A percentile compares a stretch with the other conserved stretches of the same genome.
Evolutionary conservation across 2,888 invertebrate species (phyloP).

Genomic region (Allygus modestus): DNA sequence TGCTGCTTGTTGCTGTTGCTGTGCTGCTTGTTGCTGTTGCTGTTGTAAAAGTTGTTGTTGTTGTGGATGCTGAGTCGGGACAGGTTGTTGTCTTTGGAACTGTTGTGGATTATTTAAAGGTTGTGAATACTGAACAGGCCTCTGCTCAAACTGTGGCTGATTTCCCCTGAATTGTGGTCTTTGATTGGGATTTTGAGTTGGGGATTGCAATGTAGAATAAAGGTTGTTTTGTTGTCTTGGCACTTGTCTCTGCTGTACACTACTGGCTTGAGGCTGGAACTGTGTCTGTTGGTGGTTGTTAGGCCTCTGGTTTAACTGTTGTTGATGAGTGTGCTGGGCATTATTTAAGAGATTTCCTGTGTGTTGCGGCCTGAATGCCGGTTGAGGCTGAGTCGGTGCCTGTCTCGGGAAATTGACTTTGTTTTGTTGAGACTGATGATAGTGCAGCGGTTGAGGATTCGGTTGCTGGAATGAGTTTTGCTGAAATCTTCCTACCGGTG

Average conservation of each 20-base stretch:
- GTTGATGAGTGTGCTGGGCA: slow-evolving; percentile 66
- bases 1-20: slow-evolving; percentile 66
- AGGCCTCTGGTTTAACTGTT: slow-evolving; percentile 67
- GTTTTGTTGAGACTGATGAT: slow-evolving; percentile 73
- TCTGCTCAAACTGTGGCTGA: slow-evolving; percentile 59
- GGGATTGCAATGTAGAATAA: slow-evolving; percentile 49
- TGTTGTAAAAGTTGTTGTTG: slow-evolving; percentile 73
- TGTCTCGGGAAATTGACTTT: slow-evolving; percentile 69
- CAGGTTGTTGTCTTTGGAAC: slow-evolving; percentile 71
- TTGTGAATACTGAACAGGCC: slow-evolving; percentile 69
- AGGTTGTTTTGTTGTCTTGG: slow-evolving; percentile 55
- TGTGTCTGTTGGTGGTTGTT: slow-evolving; percentile 66
- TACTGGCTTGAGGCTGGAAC: slow-evolving; percentile 62
- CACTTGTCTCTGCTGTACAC: slow-evolving; percentile 60
- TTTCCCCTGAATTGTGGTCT: slow-evolving; percentile 54
- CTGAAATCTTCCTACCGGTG: slow-evolving; percentile 57
- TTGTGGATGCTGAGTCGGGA: slow-evolving; percentile 72
- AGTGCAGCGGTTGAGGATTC: slow-evolving; percentile 71
- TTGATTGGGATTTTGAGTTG: slow-evolving; percentile 57
- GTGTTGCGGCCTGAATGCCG: slow-evolving; percentile 70
- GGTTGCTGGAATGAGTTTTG: slow-evolving; percentile 68
- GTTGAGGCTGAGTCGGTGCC: slow-evolving; percentile 67
- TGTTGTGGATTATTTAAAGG: slow-evolving; percentile 74
- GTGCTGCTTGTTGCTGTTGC: slow-evolving; percentile 68
- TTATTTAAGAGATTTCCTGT: slow-evolving; percentile 73